Evolutionary conservation across 2,797 vertebrate species (phyloP), one percentile per base, ranked within the genome.

Genomic region (Dryobates pubescens): DNA sequence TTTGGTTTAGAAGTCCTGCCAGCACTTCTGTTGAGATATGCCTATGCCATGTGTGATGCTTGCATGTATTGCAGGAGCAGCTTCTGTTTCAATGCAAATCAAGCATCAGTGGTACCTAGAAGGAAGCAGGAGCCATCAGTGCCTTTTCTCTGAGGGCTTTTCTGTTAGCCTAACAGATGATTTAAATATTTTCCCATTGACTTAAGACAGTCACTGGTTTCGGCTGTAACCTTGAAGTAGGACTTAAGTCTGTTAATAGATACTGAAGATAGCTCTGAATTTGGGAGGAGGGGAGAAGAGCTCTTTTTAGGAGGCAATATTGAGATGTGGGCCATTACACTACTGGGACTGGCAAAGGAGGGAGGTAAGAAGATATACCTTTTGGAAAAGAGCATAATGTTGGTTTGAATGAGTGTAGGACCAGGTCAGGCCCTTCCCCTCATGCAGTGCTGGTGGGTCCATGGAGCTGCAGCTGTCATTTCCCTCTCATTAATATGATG

Each of bases 341-440:
- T 5, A 1, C 26, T 62, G 23, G n/a, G 24, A 32, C 17, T 49
- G 34, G 20, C 17, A 61, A 54, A 63, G 26, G 43, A 79, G 19
- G 38, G 20, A 78, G 30, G 29, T 13, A 34, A 63, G 59, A 43
- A 0, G 3, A 23, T 2, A 7, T 0, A 0, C 11, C 23, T 15
- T 59, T 69, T 13, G 16, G 62, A 59, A 61, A 86, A 26, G 47
- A 29, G 5, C 0, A 0, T n/a, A 27, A 19, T 0, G 4, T 65
- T 0, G 1, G 12, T 59, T 45, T 69, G 30, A 34, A 3, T 51
- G 49, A 71, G 47, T 1, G 4, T 65, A 51, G 30, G 29, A 51
- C 29, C 1, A 0, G 20, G 6, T 80, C 29, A 30, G 24, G 17
- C 30, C 14, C 22, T 26, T 17, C 13, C 32, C 30, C 27, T 30